These are phyloP conservation scores for Lepidocyrtinus sp. DNA, from an alignment of 2,888 invertebrate species.

Conservation along the genomic window DNA sequence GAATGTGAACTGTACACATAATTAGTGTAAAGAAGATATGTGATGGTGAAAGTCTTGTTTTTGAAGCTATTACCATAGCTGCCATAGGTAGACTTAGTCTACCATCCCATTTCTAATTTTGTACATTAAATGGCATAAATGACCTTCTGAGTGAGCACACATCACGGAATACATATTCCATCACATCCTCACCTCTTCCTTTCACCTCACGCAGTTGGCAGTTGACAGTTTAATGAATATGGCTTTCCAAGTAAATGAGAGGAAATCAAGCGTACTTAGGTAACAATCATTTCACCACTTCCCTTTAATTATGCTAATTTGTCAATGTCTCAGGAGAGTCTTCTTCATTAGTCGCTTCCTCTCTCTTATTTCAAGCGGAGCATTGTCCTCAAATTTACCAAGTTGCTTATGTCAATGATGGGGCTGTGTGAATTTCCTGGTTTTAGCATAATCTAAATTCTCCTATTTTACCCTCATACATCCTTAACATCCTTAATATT, in stretches of 20 bases:
- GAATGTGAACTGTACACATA: not conserved
- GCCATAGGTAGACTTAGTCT: too few relatives aligned
- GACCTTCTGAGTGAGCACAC: constrained; percentile 6
- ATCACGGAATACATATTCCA: too few relatives aligned
- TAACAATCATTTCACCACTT: constrained; percentile 56
- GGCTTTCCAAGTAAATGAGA: constrained; percentile 35
- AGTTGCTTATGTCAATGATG: not conserved
- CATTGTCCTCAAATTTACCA: not conserved
- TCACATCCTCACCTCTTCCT: not conserved
- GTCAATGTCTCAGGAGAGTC: constrained; percentile 42
- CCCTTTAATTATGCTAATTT: constrained; percentile 61
- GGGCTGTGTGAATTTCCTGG: too few relatives aligned
- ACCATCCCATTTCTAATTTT: too few relatives aligned
- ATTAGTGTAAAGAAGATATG: not conserved
- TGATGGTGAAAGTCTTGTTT: too few relatives aligned
- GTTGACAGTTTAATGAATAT: constrained; percentile 11
- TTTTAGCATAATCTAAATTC: too few relatives aligned
- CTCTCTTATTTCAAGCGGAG: not conserved
- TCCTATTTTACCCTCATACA: not conserved
- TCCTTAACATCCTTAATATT: too few relatives aligned
- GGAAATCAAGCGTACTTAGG: constrained; percentile 47
- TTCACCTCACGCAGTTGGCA: not conserved
- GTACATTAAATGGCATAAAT: not conserved
- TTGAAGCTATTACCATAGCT: too few relatives aligned
- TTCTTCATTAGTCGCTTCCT: constrained; percentile 40